phyloP scores from a whole-genome alignment of 2,888 invertebrate species.

The Hydriomena furcata region DNA sequence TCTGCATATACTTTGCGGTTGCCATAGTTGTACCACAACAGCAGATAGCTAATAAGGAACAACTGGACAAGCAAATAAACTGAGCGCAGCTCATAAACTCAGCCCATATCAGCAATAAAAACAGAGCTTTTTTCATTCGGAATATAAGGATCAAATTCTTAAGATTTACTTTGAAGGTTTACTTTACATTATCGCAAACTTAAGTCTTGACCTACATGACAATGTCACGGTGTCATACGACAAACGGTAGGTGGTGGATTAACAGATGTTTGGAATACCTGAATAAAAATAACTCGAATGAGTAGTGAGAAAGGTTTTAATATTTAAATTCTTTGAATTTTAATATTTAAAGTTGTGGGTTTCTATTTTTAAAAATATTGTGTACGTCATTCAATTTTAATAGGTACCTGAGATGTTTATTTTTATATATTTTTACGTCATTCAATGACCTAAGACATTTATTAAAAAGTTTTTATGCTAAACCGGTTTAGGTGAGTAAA shows the following conservation, averaged over 20 bases:
- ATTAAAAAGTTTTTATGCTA: no score
- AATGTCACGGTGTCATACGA: slow-evolving; percentile 26
- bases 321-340: no score
- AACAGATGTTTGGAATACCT: background rate
- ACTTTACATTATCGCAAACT: slow-evolving; percentile 18
- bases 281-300: background rate
- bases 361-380: no score
- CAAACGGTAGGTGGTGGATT: no score
- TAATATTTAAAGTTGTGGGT: no score
- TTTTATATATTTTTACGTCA: no score
- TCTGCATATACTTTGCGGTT: background rate
- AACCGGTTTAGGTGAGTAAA: no score
- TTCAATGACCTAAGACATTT: no score
- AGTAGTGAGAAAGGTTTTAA: no score
- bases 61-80: background rate
- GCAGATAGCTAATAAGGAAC: slow-evolving; percentile 8
- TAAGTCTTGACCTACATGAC: slow-evolving; percentile 30
- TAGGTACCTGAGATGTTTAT: no score
- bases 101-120: slow-evolving; percentile 6
- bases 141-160: slow-evolving; percentile 5
- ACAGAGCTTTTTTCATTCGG: background rate
- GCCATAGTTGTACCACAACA: background rate
- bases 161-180: slow-evolving; percentile 12
- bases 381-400: no score
- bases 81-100: no score